phyloP scores from a whole-genome alignment of 2,888 invertebrate genomes.

The Acheta domesticus region DNA sequence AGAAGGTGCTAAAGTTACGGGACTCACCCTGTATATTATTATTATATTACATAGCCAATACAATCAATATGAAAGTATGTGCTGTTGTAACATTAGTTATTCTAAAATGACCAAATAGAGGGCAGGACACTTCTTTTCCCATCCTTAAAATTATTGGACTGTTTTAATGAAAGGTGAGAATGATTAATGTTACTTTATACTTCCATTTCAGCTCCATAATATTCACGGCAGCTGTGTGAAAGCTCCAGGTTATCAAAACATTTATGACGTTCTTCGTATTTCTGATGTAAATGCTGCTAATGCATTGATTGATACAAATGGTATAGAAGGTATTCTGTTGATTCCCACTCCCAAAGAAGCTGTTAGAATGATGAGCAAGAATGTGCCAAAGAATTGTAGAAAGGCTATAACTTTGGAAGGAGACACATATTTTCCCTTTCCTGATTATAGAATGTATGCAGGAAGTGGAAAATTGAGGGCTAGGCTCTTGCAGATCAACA shows the following conservation, averaged over 20 bases:
- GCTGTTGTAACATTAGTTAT: no score
- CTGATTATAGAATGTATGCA: slow-evolving; percentile 72
- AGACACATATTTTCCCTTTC: slow-evolving; percentile 70
- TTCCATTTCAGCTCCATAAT: slow-evolving; percentile 49
- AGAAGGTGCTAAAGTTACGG: no score
- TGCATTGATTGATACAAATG: slow-evolving; percentile 74
- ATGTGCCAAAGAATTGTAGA: slow-evolving; percentile 66
- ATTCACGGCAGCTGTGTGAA: slow-evolving; percentile 49
- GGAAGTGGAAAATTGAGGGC: slow-evolving; percentile 49
- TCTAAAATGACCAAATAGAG: no score
- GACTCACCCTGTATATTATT: no score
- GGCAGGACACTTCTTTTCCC: no score
- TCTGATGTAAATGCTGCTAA: slow-evolving; percentile 76
- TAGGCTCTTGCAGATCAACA: slow-evolving; percentile 64
- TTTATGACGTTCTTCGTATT: slow-evolving; percentile 71
- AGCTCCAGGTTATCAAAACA: slow-evolving; percentile 49
- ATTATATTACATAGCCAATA: no score
- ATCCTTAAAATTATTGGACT: no score
- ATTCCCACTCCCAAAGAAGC: slow-evolving; percentile 69
- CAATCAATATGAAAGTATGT: no score
- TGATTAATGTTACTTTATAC: no score
- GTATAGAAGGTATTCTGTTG: slow-evolving; percentile 71
- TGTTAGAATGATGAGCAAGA: slow-evolving; percentile 63
- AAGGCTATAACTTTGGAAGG: slow-evolving; percentile 64
- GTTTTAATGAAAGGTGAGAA: no score